Conservation (phyloP, 2,888 invertebrate species). For the Thelaira solivaga region DNA sequence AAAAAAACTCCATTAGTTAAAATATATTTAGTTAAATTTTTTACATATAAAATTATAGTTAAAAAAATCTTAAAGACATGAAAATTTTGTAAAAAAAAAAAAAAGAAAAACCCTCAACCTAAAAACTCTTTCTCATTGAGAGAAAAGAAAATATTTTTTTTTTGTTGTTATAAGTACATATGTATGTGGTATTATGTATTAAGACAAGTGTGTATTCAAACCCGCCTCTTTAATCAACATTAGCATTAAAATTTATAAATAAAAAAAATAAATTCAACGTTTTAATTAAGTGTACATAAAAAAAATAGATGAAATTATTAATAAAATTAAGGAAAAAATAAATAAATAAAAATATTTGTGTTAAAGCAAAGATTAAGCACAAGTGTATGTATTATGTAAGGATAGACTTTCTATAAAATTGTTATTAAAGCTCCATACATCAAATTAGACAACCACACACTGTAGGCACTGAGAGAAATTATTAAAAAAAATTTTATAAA, state of each 20-base stretch:
- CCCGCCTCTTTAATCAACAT: constrained; percentile 56
- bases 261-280: not conserved
- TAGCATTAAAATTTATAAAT: constrained; percentile 46
- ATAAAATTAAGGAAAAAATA: constrained; percentile 43
- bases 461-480: no score
- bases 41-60: constrained; percentile 27
- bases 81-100: constrained; percentile 25
- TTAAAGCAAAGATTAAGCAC: constrained; percentile 20
- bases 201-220: constrained; percentile 42
- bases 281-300: constrained; percentile 48
- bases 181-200: not conserved
- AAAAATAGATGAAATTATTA: constrained; percentile 16
- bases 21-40: constrained; percentile 47
- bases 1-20: constrained; percentile 3
- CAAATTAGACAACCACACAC: no score
- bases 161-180: no score
- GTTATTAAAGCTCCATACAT: no score
- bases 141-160: not conserved
- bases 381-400: constrained; percentile 14
- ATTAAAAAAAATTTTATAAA: no score
- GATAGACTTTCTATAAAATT: not conserved
- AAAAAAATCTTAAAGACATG: constrained; percentile 27
- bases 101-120: not conserved
- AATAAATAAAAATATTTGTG: constrained; percentile 50
- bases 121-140: not conserved